Percentiles rank a stretch among this genome's conserved stretches.
Conservation (phyloP, 2,797 vertebrate species). For the Natrix natrix region DNA sequence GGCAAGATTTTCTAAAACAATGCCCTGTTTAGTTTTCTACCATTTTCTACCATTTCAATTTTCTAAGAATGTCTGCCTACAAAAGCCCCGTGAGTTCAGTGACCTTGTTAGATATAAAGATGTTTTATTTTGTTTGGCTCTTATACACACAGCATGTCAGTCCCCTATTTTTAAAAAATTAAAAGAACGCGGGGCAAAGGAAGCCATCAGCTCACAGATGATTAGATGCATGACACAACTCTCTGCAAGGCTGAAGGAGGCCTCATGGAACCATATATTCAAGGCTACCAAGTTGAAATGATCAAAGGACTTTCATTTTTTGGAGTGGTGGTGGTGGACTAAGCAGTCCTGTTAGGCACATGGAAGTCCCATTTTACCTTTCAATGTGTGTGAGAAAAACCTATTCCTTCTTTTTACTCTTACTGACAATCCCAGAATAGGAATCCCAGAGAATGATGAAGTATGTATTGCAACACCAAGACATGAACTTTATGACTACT, state of each 20-base stretch:
- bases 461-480: background rate
- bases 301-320: background rate
- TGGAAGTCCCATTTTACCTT: background rate
- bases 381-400: background rate
- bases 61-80: background rate
- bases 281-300: background rate
- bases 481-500: background rate
- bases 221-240: background rate
- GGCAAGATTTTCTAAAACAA: background rate
- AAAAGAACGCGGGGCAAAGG: background rate
- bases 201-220: background rate
- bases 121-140: background rate
- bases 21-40: background rate
- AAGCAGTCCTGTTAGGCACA: background rate
- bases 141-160: background rate
- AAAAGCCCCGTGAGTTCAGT: no score
- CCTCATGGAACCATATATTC: background rate
- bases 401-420: background rate
- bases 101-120: background rate
- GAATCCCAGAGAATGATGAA: background rate
- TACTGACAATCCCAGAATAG: background rate
- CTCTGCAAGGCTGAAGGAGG: background rate
- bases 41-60: background rate
- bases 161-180: background rate
- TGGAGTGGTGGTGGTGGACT: rapidly evolving